These are phyloP conservation scores for Platyscapa corneri DNA, from an alignment of 1,140 invertebrate genomes.

Conservation along the genomic window DNA sequence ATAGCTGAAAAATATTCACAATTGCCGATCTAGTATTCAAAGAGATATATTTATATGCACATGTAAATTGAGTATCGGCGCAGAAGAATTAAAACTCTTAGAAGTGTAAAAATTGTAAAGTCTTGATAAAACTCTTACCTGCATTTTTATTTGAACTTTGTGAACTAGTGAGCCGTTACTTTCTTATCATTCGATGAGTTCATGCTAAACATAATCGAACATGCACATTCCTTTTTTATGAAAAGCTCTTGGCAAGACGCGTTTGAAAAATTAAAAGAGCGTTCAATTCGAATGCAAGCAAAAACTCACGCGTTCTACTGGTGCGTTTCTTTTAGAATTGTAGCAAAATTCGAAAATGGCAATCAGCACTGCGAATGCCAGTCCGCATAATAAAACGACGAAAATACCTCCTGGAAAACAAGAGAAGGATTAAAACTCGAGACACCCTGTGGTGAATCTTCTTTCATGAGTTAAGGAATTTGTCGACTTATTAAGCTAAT, in stretches of 20 bases:
- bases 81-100: too few species aligned
- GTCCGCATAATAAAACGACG: slow-evolving; percentile 88
- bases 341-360: slow-evolving; percentile 89
- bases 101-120: too few species aligned
- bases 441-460: neutral
- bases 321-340: slow-evolving; percentile 83
- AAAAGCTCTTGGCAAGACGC: neutral
- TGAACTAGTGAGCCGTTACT: slow-evolving; percentile 55
- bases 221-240: slow-evolving; percentile 57
- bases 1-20: too few species aligned
- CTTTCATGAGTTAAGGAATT: neutral
- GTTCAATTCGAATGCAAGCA: slow-evolving; percentile 15
- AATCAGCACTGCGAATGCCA: slow-evolving; percentile 83
- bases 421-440: neutral
- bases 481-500: slow-evolving; percentile 37
- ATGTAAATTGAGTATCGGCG: too few species aligned
- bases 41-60: too few species aligned
- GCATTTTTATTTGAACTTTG: slow-evolving; percentile 52
- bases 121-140: slow-evolving; percentile 37
- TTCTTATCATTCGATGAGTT: slow-evolving; percentile 69
- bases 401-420: slow-evolving; percentile 86
- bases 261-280: neutral
- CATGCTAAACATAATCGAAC: slow-evolving; percentile 63
- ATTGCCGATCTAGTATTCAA: too few species aligned
- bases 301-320: slow-evolving; percentile 79